These are phyloP conservation scores for Canis aureus DNA, from an alignment of 2,113 vertebrate species.

Conservation along the genomic window DNA sequence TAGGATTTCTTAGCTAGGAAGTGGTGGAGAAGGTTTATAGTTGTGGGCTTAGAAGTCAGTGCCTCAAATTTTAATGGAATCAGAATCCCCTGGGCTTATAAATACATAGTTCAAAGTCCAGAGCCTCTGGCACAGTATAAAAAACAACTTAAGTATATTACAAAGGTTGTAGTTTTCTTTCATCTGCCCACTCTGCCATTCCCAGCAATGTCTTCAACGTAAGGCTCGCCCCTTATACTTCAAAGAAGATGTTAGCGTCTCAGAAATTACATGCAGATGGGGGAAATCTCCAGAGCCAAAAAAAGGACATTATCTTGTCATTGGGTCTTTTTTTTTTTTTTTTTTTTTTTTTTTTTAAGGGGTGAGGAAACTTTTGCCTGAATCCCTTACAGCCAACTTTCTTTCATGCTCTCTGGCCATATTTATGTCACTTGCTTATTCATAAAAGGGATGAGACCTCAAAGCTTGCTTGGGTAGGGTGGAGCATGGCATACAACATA, in stretches of 20 bases:
- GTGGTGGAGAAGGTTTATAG: not conserved
- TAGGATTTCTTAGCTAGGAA: not conserved
- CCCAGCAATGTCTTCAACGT: not conserved
- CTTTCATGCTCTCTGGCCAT: not conserved
- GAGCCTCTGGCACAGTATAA: not conserved
- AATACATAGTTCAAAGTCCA: not conserved
- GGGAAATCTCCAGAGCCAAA: not conserved
- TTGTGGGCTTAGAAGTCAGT: slow-evolving; percentile 5
- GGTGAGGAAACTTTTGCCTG: not conserved
- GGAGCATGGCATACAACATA: not conserved
- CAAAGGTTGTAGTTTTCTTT: not conserved
- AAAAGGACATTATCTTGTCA: not conserved
- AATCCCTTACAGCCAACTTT: not conserved
- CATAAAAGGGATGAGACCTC: not conserved
- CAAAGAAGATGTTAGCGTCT: not conserved
- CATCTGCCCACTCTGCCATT: not conserved
- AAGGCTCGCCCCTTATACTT: not conserved
- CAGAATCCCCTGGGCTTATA: not conserved
- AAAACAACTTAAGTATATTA: not conserved
- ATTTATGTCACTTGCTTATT: not conserved
- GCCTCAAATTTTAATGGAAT: not conserved
- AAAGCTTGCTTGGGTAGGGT: not conserved
- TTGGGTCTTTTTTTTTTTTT: not conserved
- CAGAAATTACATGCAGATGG: not conserved
- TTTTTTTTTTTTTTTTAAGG: not conserved